These are phyloP conservation scores for Nymphalis urticae DNA, from an alignment of 2,888 invertebrate species.

Conservation along the genomic window DNA sequence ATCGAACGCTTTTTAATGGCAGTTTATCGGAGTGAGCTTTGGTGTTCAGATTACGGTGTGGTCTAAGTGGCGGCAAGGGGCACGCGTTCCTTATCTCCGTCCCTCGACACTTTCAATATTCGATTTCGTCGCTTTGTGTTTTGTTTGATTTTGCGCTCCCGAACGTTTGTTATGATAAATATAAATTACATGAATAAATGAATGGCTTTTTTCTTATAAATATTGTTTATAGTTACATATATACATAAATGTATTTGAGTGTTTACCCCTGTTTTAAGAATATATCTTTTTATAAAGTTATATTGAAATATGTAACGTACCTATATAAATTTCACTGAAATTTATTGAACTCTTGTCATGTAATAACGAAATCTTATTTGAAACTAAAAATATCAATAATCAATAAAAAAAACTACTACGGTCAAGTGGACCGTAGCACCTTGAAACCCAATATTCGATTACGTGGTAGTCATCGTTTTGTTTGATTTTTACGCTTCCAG, in stretches of 20 bases:
- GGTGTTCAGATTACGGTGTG: constrained; percentile 75
- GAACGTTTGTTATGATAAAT: constrained; percentile 30
- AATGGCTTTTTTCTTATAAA: not conserved
- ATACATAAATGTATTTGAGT: too few species aligned
- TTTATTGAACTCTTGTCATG: not conserved
- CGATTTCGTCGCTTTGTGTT: constrained; percentile 70
- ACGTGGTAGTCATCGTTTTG: constrained; percentile 28
- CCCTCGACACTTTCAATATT: constrained; percentile 81
- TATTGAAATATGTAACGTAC: too few species aligned
- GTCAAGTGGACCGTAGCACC: constrained; percentile 24
- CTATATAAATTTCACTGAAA: not conserved
- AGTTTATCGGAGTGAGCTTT: constrained; percentile 79
- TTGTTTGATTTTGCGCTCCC: constrained; percentile 51
- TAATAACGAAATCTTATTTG: not conserved
- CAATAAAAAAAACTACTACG: constrained; percentile 19
- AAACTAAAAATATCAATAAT: constrained; percentile 13
- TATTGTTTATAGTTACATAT: too few species aligned
- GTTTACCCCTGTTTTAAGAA: too few species aligned
- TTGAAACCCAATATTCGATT: constrained; percentile 33
- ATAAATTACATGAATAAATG: not conserved
- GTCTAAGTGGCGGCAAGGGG: constrained; percentile 76
- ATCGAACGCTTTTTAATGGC: constrained; percentile 82
- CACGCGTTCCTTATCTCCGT: constrained; percentile 77
- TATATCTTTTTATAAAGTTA: too few species aligned
- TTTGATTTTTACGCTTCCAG: constrained; percentile 35